Percentiles rank a stretch among this genome's conserved stretches.
Conservation (phyloP, 2,797 vertebrate genomes). For the Phrynocephalus vlangalii region DNA sequence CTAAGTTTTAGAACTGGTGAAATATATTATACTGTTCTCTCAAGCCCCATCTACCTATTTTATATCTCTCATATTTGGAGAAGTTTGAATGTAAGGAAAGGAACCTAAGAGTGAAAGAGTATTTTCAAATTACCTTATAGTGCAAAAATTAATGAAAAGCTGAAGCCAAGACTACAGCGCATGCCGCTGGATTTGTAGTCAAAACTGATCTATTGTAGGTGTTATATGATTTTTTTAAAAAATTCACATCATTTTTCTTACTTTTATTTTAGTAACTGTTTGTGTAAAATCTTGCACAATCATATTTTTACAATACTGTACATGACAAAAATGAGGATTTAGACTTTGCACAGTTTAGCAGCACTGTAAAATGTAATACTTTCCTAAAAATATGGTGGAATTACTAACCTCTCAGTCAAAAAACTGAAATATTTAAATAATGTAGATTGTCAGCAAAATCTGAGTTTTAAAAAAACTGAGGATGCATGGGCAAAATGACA, state of each 20-base stretch:
- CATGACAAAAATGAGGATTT: slow-evolving; percentile 24
- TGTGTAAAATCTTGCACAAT: not conserved
- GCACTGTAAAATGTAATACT: not conserved
- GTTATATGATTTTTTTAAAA: too few relatives aligned
- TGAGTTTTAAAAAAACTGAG: not conserved
- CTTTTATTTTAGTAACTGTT: not conserved
- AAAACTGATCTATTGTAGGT: too few relatives aligned
- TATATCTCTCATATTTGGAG: too few relatives aligned
- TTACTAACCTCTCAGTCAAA: not conserved
- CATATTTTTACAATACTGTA: not conserved
- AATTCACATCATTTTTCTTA: not conserved
- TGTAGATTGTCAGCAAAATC: not conserved
- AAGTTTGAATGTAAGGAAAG: too few relatives aligned
- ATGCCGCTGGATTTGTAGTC: too few relatives aligned
- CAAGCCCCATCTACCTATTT: too few relatives aligned
- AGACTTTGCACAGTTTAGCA: not conserved
- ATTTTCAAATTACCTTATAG: not conserved
- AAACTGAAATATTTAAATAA: not conserved
- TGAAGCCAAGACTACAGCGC: not conserved
- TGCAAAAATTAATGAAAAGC: not conserved
- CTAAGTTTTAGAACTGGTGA: too few relatives aligned
- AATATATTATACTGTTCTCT: too few relatives aligned
- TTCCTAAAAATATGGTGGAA: not conserved
- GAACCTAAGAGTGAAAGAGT: too few relatives aligned
- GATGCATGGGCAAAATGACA: not conserved